Evolutionary conservation across 2,797 vertebrate genomes (phyloP).

Genomic region (Macrochelys suwanniensis): DNA sequence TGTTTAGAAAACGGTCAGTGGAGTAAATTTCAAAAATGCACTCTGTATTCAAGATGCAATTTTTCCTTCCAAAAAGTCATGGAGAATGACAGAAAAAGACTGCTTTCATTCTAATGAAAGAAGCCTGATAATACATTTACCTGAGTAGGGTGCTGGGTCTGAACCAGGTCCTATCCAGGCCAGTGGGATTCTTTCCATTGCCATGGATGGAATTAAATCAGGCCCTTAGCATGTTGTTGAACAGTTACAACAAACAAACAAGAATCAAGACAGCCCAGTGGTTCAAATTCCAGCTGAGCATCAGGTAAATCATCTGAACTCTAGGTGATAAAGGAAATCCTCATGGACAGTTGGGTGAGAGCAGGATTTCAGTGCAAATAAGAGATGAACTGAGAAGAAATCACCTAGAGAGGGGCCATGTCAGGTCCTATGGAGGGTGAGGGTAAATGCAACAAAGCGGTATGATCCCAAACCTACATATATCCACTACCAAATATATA

Average conservation of each 20-base stretch:
- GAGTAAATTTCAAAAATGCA: slow-evolving; percentile 68
- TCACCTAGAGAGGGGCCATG: background rate
- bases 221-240: slow-evolving; percentile 44
- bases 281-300: slow-evolving; percentile 58
- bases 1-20: slow-evolving; percentile 52
- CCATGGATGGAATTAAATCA: slow-evolving; percentile 44
- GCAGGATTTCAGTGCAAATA: background rate
- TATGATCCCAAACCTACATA: fast-evolving
- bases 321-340: background rate
- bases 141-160: slow-evolving; percentile 59
- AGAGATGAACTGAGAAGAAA: background rate
- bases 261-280: slow-evolving; percentile 64
- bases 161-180: slow-evolving; percentile 51
- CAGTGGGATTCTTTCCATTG: slow-evolving; percentile 22
- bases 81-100: slow-evolving; percentile 75
- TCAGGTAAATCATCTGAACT: background rate
- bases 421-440: background rate
- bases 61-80: slow-evolving; percentile 70
- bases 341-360: fast-evolving
- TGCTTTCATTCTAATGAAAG: slow-evolving; percentile 73
- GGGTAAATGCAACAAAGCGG: background rate
- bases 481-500: background rate
- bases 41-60: slow-evolving; percentile 73
- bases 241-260: slow-evolving; percentile 66
- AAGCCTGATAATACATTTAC: slow-evolving; percentile 71